Evolutionary conservation across 2,797 vertebrate species (phyloP).

Genomic region (Darevskia nairensis): DNA sequence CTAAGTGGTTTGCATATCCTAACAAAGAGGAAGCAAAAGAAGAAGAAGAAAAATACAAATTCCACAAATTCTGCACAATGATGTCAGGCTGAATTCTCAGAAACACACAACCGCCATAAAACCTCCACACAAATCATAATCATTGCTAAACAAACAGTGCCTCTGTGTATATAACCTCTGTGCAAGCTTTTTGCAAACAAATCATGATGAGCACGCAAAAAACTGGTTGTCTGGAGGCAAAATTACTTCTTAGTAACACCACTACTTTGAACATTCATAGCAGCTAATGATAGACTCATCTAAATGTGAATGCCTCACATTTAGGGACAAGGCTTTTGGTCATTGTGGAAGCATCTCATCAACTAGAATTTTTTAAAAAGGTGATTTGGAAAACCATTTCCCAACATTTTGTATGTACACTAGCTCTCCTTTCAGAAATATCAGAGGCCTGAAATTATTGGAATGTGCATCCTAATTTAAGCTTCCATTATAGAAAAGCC

Average conservation of each 20-base stretch:
- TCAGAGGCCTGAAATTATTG: neutral
- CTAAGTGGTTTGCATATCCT: too few species aligned
- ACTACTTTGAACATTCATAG: constrained; percentile 21
- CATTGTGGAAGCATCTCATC: constrained; percentile 20
- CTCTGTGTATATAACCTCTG: too few species aligned
- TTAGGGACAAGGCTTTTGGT: constrained; percentile 6
- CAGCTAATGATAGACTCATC: constrained; percentile 4
- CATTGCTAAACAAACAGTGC: too few species aligned
- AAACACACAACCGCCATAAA: too few species aligned
- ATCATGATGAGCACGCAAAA: too few species aligned
- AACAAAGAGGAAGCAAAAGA: too few species aligned
- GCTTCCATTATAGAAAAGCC: neutral
- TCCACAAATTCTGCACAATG: too few species aligned
- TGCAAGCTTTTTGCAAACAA: too few species aligned
- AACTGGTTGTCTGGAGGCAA: neutral
- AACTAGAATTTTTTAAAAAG: neutral
- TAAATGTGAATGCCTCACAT: neutral
- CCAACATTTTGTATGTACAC: constrained; percentile 19
- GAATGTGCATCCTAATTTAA: constrained; percentile 26
- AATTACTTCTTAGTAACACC: constrained; percentile 42
- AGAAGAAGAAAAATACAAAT: too few species aligned
- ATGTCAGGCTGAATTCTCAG: too few species aligned
- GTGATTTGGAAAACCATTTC: constrained; percentile 11
- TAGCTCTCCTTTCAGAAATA: neutral
- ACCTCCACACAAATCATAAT: too few species aligned